Conservation (phyloP, 1,140 invertebrate genomes). For the Piezodorus guildinii region DNA sequence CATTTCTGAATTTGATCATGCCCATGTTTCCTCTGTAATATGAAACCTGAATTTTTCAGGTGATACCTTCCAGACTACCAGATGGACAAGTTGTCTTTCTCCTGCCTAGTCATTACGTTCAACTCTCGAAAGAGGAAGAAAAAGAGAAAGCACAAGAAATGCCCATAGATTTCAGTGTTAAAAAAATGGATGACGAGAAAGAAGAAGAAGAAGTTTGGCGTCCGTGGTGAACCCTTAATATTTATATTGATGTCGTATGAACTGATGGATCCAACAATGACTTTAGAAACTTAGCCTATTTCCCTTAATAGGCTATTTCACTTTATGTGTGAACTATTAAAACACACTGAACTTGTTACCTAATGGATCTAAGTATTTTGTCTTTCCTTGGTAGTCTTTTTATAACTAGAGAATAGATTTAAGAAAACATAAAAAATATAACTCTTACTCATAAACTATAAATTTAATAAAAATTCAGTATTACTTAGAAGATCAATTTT, state of each 20-base stretch:
- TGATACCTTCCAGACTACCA: conserved; percentile 41
- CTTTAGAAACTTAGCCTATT: too few relatives aligned
- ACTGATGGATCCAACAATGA: too few relatives aligned
- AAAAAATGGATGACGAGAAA: conserved; percentile 28
- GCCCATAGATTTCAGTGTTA: conserved; percentile 29
- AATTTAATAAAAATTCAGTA: neutral
- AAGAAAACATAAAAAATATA: neutral
- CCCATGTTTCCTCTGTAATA: neutral
- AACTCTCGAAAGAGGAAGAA: conserved; percentile 34
- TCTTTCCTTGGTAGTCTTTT: conserved; percentile 9
- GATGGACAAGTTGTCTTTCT: conserved; percentile 45
- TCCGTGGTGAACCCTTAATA: conserved; percentile 26
- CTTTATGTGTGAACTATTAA: neutral
- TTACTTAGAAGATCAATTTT: neutral
- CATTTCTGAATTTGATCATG: too few relatives aligned
- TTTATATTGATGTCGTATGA: too few relatives aligned
- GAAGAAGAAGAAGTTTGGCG: conserved; percentile 27
- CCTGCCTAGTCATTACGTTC: conserved; percentile 42
- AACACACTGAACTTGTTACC: conserved; percentile 10
- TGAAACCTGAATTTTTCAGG: conserved; percentile 33
- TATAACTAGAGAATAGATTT: conserved; percentile 1
- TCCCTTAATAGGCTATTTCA: too few relatives aligned
- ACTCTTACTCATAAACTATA: neutral
- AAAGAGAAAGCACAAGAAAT: conserved; percentile 28
- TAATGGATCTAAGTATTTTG: conserved; percentile 10